Conservation (phyloP, 1,140 invertebrate genomes). For the Heliothis virescens region DNA sequence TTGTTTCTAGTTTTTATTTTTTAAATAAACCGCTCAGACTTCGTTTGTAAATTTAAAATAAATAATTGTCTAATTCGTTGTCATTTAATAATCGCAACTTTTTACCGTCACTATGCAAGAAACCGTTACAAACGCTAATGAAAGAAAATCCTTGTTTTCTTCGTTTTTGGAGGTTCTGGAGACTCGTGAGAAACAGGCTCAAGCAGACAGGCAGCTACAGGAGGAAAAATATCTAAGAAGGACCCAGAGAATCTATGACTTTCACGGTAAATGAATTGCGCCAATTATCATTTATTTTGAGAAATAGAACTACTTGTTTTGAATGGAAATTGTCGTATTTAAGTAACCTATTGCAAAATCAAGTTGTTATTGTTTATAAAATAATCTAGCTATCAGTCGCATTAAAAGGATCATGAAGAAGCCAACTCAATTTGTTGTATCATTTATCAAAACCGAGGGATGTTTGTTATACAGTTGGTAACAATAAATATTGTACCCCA, state of each 20-base stretch:
- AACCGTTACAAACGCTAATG: conserved; percentile 82
- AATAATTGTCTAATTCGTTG: conserved; percentile 1
- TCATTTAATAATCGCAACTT: conserved; percentile 36
- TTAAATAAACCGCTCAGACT: conserved; percentile 44
- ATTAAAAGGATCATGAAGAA: no score
- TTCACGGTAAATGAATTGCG: conserved; percentile 69
- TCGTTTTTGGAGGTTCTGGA: conserved; percentile 79
- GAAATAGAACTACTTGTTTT: conserved; percentile 25
- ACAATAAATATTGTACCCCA: no score
- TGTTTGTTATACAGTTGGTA: no score
- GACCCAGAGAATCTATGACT: conserved; percentile 81
- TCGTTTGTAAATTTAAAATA: not conserved
- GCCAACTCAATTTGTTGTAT: no score
- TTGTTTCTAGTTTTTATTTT: conserved; percentile 53
- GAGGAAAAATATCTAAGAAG: conserved; percentile 80
- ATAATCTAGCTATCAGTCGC: no score
- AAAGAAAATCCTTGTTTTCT: conserved; percentile 81
- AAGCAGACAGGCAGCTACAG: conserved; percentile 75
- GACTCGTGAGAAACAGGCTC: conserved; percentile 73
- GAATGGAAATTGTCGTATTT: not conserved
- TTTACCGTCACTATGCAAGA: conserved; percentile 79
- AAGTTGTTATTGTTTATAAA: no score
- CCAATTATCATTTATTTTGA: not conserved
- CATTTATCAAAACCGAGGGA: no score
- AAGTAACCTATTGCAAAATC: no score